A percentile compares a stretch with the other conserved stretches of the same genome.
Conservation (phyloP, 92 coral and sea anemone species). For the Pocillopora grandis region DNA sequence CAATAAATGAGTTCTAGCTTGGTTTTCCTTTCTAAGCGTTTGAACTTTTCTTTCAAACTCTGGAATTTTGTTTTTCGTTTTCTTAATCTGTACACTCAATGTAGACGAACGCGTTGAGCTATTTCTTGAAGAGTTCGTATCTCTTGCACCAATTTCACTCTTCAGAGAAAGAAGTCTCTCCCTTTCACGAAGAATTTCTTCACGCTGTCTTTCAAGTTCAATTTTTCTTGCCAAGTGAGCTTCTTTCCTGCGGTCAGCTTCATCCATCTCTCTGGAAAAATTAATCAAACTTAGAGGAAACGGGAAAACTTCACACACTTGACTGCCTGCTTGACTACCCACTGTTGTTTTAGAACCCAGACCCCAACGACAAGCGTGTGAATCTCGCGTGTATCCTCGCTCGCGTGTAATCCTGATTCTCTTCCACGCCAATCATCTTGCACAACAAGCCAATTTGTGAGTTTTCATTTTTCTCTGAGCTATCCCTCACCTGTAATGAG, state of each 20-base stretch:
- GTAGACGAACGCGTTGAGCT: constrained; percentile 36
- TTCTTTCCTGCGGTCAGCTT: constrained; percentile 1
- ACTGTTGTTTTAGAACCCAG: constrained; percentile 3
- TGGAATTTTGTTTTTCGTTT: constrained; percentile 61
- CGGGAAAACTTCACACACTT: neutral
- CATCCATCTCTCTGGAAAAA: constrained; percentile 7
- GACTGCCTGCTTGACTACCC: constrained; percentile 18
- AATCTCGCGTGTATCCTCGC: neutral
- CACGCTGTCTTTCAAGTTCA: constrained; percentile 68
- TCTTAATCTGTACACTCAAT: constrained; percentile 46
- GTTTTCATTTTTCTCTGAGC: too few relatives aligned
- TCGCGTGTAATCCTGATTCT: neutral
- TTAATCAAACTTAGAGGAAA: neutral
- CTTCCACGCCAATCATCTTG: too few relatives aligned
- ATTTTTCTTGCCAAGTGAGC: constrained; percentile 52
- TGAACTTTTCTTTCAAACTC: constrained; percentile 51
- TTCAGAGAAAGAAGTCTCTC: constrained; percentile 56
- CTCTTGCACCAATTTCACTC: constrained; percentile 12
- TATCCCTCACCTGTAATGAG: too few relatives aligned
- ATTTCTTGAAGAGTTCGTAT: constrained; percentile 10
- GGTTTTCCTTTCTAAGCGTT: constrained; percentile 40
- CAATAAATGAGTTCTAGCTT: constrained; percentile 32
- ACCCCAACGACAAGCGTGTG: neutral
- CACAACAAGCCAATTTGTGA: too few relatives aligned
- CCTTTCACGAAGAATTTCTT: constrained; percentile 68